Evolutionary conservation across 2,888 invertebrate genomes (phyloP), one percentile per base, ranked within the genome.

Genomic region (Gastracanthus pulcherrimus): DNA sequence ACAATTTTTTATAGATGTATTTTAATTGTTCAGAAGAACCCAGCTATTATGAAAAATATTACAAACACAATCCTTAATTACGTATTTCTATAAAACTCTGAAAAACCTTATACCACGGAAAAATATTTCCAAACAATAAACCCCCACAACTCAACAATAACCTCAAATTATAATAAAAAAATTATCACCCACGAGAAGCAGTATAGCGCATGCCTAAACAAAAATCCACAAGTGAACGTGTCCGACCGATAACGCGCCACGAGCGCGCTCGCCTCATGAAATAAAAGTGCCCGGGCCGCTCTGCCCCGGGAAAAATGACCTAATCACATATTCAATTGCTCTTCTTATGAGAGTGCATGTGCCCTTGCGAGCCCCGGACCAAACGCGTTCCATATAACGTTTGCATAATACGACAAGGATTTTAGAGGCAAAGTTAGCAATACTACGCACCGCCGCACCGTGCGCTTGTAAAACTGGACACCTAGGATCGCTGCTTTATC

Each of bases 351-450:
- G n/a, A n/a, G n/a, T n/a, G n/a, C n/a, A n/a, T n/a, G n/a, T n/a
- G n/a, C 62, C 26, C 45, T 45, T 16, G 11, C n/a, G n/a, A 11
- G 26, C 48, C 62, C 13, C 51, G n/a, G n/a, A n/a, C 67, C 41
- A 72, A 77, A 82, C 82, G 71, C 75, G 66, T 75, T 34, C 75
- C 76, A 55, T 79, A 9, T 13, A 71, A 70, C 75, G 78, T 82
- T 82, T 82, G 78, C 82, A 82, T 82, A 82, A 82, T 82, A 66
- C 71, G 82, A 82, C 82, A 82, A 66, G 78, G 79, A n/a, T n/a
- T 82, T 79, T 82, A 75, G 64, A 78, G 75, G 78, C 55, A 45
- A 71, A 82, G 29, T 76, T 75, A 16, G 26, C 48, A n/a, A 23
- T 66, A 2, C 26, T 1, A 26, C 29, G 29, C 48, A 4, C 23